Base-by-base conservation (phyloP, 1,140 invertebrate genomes). In the Leptinotarsa defecta region DNA sequence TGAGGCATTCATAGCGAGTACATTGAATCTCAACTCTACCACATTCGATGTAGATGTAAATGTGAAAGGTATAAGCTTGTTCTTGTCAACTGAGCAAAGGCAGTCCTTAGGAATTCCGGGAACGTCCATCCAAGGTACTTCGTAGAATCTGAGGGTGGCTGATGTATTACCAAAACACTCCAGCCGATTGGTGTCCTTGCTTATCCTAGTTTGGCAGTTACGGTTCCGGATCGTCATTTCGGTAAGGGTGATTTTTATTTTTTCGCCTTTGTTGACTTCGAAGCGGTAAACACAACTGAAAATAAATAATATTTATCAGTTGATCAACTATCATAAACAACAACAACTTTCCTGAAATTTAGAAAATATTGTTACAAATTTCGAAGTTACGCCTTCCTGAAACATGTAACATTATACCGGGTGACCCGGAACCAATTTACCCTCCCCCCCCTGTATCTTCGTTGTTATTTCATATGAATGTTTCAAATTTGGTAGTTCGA, bases 251-350 rank as follows among this genome's bases (percentile, higher is more conserved):
- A 94, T 86, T 63, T 91, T 89, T 4, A 95, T 90, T 34, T 91
- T 88, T 84, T 96, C 94, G 49, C 93, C 93, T 48, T 91, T 89
- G 79, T 93, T 91, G 1, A 91, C 94, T 86, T 94, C 93, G 81
- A 96, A 96, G 48, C 93, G 92, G 85, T 95, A 96, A 24, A 93
- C 89, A 84, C 95, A 96, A 84, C 92, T 94, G 87, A 69, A 89
- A 57, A 78, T 64, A 62, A 1, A n/a, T 8, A 62, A 17, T 11
- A 15, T 62, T 62, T 4, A 62, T 62, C 13, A 62, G 11, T 43
- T 43, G 34, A 43, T 43, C 8, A 43, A 43, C 11, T 43, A 11
- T 43, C 34, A 3, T 11, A 8, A 8, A 2, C 34, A 8, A 34
- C 8, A 6, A 34, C 34, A 43, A 11, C 34, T 43, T 43, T 43